phyloP scores from a whole-genome alignment of 1,140 invertebrate species.

The Littorina saxatilis region DNA sequence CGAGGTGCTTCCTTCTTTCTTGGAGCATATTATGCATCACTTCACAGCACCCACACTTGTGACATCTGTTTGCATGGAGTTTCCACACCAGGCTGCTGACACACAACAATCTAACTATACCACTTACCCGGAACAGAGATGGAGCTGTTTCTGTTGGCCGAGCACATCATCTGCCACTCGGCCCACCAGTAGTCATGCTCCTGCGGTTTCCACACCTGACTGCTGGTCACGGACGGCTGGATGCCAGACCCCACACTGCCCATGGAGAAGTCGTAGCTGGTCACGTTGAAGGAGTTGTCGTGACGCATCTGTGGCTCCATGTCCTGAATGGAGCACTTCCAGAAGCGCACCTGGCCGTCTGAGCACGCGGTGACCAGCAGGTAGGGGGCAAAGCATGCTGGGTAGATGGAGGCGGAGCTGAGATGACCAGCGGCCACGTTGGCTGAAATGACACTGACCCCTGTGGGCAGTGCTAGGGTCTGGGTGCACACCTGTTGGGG shows the following conservation, averaged over 20 bases:
- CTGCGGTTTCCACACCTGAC: constrained; percentile 40
- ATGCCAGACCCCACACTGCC: constrained; percentile 43
- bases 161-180: constrained; percentile 93
- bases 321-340: constrained; percentile 83
- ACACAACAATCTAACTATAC: too few relatives aligned
- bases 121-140: constrained; percentile 88
- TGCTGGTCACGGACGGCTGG: constrained; percentile 23
- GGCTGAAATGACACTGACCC: constrained; percentile 93
- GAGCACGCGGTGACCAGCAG: constrained; percentile 90
- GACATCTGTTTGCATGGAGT: too few relatives aligned
- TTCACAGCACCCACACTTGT: too few relatives aligned
- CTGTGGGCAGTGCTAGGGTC: constrained; percentile 89
- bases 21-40: too few relatives aligned
- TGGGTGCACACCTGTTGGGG: constrained; percentile 84
- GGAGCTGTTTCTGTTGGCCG: constrained; percentile 84
- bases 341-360: constrained; percentile 80
- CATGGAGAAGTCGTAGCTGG: constrained; percentile 65
- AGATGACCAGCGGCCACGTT: constrained; percentile 96
- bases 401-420: constrained; percentile 98
- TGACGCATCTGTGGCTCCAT: constrained; percentile 29
- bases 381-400: constrained; percentile 97
- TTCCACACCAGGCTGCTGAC: too few relatives aligned
- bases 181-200: constrained; percentile 84
- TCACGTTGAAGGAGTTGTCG: constrained; percentile 43
- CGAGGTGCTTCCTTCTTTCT: too few relatives aligned